Percentiles rank a stretch among this genome's conserved stretches.
Conservation (phyloP, 2,888 invertebrate genomes). For the Aricia artaxerxes region DNA sequence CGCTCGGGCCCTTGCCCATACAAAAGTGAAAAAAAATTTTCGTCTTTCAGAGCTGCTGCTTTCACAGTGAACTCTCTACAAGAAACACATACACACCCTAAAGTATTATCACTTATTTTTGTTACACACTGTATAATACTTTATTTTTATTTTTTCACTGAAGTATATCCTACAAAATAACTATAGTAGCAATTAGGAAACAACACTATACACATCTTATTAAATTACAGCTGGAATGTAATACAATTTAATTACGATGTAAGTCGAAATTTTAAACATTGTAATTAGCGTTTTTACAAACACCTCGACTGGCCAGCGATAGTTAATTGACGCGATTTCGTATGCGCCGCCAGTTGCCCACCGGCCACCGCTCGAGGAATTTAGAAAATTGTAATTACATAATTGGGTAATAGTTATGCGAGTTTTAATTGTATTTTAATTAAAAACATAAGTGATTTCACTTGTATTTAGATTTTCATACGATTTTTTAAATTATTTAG, state of each 20-base stretch:
- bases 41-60: no score
- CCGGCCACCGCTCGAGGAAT: neutral
- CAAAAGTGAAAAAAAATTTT: no score
- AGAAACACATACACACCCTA: no score
- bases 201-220: neutral
- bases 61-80: no score
- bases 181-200: no score
- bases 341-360: neutral
- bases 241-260: neutral
- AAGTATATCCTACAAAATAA: no score
- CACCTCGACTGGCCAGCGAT: conserved; percentile 5
- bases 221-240: neutral
- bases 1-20: no score
- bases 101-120: no score
- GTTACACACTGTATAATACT: no score
- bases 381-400: conserved; percentile 12
- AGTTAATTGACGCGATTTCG: conserved; percentile 17
- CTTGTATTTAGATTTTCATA: neutral
- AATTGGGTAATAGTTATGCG: conserved; percentile 8
- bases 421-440: neutral
- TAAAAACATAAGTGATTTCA: neutral
- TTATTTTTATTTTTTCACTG: no score
- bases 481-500: no score
- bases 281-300: conserved; percentile 13
- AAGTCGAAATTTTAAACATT: conserved; percentile 1